Evolutionary conservation across 2,113 vertebrate genomes (phyloP).

Genomic region (Hemiscyllium ocellatum): DNA sequence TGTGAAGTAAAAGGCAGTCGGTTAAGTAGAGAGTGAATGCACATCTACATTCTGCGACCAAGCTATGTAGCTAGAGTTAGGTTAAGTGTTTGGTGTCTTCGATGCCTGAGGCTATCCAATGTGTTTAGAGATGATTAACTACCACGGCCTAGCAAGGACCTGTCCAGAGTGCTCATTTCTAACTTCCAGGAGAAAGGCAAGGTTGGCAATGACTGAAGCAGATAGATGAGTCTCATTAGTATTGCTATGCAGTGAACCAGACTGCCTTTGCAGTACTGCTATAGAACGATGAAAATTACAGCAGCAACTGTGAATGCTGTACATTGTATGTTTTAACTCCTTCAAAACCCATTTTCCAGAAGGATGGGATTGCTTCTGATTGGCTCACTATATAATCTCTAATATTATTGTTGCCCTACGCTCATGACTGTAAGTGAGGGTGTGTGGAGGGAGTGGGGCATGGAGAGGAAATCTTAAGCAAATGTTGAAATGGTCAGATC

Average conservation of each 20-base stretch:
- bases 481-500: not conserved
- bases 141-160: conserved; percentile 78
- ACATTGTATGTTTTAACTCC: conserved; percentile 68
- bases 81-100: conserved; percentile 82
- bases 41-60: conserved; percentile 72
- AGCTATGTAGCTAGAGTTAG: conserved; percentile 64
- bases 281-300: conserved; percentile 74
- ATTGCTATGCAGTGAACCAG: conserved; percentile 71
- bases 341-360: conserved; percentile 51
- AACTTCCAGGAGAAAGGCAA: conserved; percentile 79
- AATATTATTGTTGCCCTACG: not conserved
- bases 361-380: not conserved
- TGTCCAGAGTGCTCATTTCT: conserved; percentile 83
- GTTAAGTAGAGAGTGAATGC: conserved; percentile 69
- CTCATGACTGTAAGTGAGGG: not conserved
- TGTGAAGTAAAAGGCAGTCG: conserved; percentile 73
- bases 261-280: conserved; percentile 75
- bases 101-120: conserved; percentile 76
- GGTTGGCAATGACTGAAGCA: conserved; percentile 76
- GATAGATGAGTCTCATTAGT: conserved; percentile 85
- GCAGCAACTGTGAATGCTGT: conserved; percentile 66
- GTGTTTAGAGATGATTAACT: conserved; percentile 83
- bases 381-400: not conserved
- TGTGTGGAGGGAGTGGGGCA: not conserved
- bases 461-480: not conserved